Percentiles rank a stretch among this genome's conserved stretches.
These are phyloP conservation scores for Lordiphosa fenestrarum DNA, from an alignment of 2,888 invertebrate species.

Conservation along the genomic window DNA sequence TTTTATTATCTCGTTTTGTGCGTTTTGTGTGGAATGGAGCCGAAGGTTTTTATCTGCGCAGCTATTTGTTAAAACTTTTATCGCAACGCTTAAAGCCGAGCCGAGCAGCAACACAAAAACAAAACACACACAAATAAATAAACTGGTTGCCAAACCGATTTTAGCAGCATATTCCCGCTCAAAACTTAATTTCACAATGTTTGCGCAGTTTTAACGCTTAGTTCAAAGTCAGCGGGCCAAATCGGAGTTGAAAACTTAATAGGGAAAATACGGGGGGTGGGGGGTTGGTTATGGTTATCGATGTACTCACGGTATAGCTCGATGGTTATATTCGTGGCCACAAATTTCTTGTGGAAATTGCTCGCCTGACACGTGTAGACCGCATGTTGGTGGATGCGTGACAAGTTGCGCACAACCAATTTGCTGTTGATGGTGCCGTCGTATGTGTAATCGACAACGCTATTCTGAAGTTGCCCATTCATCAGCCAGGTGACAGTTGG, in stretches of 20 bases:
- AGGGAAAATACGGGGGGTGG: background rate
- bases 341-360: constrained; percentile 84
- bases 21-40: constrained; percentile 10
- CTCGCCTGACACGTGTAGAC: constrained; percentile 89
- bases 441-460: constrained; percentile 79
- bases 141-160: constrained; percentile 54
- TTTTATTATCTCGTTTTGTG: constrained; percentile 57
- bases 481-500: constrained; percentile 90
- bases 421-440: constrained; percentile 83
- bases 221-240: background rate
- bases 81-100: constrained; percentile 58
- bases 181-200: constrained; percentile 35
- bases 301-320: constrained; percentile 88
- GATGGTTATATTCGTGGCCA: constrained; percentile 86
- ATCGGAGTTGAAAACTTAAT: constrained; percentile 3
- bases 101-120: constrained; percentile 24
- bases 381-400: constrained; percentile 87
- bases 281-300: background rate
- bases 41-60: constrained; percentile 55
- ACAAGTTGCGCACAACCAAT: constrained; percentile 83
- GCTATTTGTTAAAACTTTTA: constrained; percentile 74
- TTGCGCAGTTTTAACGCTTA: background rate
- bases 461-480: constrained; percentile 82
- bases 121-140: constrained; percentile 45
- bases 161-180: constrained; percentile 50